phyloP scores from a whole-genome alignment of 2,797 vertebrate genomes.

The Podarcis lilfordi region DNA sequence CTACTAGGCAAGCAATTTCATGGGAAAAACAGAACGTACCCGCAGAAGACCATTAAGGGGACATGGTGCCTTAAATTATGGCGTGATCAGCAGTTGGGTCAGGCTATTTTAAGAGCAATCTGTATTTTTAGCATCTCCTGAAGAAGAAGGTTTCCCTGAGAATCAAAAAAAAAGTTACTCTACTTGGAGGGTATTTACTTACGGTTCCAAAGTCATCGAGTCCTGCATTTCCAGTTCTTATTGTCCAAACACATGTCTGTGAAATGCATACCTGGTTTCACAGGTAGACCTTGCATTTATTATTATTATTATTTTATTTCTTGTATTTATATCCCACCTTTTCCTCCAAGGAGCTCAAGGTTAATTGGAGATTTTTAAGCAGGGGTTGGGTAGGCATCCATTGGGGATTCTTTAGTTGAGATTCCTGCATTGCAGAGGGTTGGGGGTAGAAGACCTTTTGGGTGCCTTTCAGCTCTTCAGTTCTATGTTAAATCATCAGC shows the following conservation, averaged over 20 bases:
- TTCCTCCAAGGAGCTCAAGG: too few relatives aligned
- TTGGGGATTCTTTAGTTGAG: too few relatives aligned
- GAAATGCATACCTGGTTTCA: not conserved
- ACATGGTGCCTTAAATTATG: constrained; percentile 45
- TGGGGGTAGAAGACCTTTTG: too few relatives aligned
- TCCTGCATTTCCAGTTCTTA: constrained; percentile 14
- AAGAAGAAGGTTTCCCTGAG: constrained; percentile 51
- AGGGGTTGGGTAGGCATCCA: too few relatives aligned
- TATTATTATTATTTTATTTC: not conserved
- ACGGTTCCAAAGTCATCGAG: constrained; percentile 20
- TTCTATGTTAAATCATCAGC: too few relatives aligned
- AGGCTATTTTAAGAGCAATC: constrained; percentile 44
- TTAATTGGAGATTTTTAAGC: too few relatives aligned
- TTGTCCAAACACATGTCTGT: not conserved
- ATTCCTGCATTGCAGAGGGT: too few relatives aligned
- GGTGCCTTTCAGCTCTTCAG: too few relatives aligned
- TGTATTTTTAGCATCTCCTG: constrained; percentile 59
- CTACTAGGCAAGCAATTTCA: constrained; percentile 42
- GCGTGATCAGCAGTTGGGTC: constrained; percentile 36
- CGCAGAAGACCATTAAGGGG: constrained; percentile 35
- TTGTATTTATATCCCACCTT: too few relatives aligned
- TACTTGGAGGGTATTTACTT: not conserved
- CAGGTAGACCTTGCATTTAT: not conserved
- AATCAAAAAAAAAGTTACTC: constrained; percentile 33
- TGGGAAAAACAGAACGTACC: constrained; percentile 49